Conservation (phyloP, 2,113 vertebrate species). For the Pipra filicauda region DNA sequence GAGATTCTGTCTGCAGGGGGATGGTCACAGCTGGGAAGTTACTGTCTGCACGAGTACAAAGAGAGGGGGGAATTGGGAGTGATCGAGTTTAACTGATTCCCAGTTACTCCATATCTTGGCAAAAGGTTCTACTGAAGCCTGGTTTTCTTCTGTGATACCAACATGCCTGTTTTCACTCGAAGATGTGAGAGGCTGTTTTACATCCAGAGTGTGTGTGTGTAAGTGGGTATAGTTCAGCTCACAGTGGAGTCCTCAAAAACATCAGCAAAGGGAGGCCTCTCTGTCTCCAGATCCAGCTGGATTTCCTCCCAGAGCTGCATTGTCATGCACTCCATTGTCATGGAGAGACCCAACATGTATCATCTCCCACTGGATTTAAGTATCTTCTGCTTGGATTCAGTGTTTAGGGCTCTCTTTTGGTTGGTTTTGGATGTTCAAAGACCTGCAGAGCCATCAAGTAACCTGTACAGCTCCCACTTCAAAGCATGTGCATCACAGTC, state of each 20-base stretch:
- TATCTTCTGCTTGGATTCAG: background rate
- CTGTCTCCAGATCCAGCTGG: background rate
- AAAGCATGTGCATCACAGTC: background rate
- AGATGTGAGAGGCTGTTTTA: background rate
- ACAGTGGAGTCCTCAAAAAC: accelerated
- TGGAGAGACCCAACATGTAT: background rate
- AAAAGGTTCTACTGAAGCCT: background rate
- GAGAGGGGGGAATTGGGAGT: background rate
- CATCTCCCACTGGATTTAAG: background rate
- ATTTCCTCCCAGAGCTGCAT: background rate
- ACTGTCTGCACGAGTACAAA: background rate
- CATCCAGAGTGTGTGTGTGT: accelerated
- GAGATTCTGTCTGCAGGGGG: background rate
- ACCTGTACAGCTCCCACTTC: background rate
- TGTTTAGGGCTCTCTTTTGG: background rate
- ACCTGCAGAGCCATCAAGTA: background rate
- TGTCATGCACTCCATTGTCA: background rate
- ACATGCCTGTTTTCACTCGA: background rate
- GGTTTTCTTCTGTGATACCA: background rate
- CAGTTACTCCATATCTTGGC: background rate
- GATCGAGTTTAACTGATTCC: constrained; percentile 49
- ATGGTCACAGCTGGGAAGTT: background rate
- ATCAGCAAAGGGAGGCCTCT: background rate
- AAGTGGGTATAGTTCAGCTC: background rate
- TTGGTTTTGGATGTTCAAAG: background rate